Base-by-base conservation (phyloP, 2,113 vertebrate genomes). In the Actenoides lindsayi region DNA sequence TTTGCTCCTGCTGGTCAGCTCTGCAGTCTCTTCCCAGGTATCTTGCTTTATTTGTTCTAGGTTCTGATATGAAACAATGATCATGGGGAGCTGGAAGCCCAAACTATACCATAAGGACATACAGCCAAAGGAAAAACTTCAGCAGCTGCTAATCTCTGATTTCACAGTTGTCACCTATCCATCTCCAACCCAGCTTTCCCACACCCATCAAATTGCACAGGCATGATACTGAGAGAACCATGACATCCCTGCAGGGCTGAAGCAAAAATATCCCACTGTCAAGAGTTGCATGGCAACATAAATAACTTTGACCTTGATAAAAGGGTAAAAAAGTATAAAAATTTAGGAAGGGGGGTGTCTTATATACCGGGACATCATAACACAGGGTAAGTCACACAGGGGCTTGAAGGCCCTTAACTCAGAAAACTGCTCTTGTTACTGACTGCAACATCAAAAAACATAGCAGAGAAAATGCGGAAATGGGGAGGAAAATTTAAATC, bases 121-220 rank as follows among this genome's bases (percentile, higher is more conserved):
- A 71, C 78, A 85, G 44, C 50, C 42, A 50, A 87, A 60, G 5
- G 50, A 48, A 81, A 68, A 68, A 35, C 59, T 76, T 86, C 54
- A 9, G 7, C 59, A 78, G 81, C 83, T 89, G 91, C 77, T 87
- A 78, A 87, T 92, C 81, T 91, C 80, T 70, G 74, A 96, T 97
- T 93, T 94, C 96, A 95, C 90, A 97, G 92, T 93, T 94, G 92
- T 86, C 91, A 94, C 89, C 92, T 89, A 84, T 94, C 92, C 81
- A 65, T 80, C 95, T 83, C 67, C 74, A 75, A 3, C 62, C 63
- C 44, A 53, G 80, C 94, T 94, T 91, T 95, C 94, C 91, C 94
- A 92, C 91, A 94, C 67, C 96, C 96, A 89, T 94, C 91, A 94
- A 94, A 89, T 69, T 94, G 91, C 86, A 92, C 59, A 83, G 76